A percentile compares a stretch with the other conserved stretches of the same genome.
These are phyloP conservation scores for Adela reaumurella DNA, from an alignment of 2,888 invertebrate species.

Conservation along the genomic window DNA sequence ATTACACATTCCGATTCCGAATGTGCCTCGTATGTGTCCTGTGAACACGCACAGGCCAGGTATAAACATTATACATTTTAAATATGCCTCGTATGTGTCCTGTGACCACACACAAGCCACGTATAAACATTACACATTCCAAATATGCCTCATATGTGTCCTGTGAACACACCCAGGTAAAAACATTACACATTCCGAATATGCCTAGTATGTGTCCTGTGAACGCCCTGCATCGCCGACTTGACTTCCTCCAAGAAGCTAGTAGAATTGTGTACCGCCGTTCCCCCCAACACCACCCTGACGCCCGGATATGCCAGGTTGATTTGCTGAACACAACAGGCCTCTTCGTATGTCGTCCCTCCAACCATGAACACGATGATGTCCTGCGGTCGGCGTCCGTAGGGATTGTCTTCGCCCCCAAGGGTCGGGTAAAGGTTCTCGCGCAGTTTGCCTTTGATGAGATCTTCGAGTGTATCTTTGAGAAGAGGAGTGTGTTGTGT, in stretches of 20 bases:
- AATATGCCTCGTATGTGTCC: too few species aligned
- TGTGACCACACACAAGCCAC: too few species aligned
- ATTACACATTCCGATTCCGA: too few species aligned
- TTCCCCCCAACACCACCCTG: conserved; percentile 85
- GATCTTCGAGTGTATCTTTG: conserved; percentile 83
- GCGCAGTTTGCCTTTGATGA: conserved; percentile 85
- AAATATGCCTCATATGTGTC: too few species aligned
- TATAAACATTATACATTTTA: too few species aligned
- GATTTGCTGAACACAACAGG: conserved; percentile 77
- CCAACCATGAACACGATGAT: conserved; percentile 96
- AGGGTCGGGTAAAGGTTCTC: conserved; percentile 83
- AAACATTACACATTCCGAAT: conserved; percentile 32
- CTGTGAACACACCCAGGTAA: too few species aligned
- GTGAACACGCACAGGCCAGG: too few species aligned
- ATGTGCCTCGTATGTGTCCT: too few species aligned
- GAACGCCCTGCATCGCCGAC: conserved; percentile 62
- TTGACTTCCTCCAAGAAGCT: conserved; percentile 77
- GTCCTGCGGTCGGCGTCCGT: conserved; percentile 74
- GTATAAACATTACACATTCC: conserved; percentile 6
- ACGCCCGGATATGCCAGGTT: conserved; percentile 66
- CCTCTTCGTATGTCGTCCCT: conserved; percentile 94
- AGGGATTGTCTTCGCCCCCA: conserved; percentile 54
- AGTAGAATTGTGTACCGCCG: conserved; percentile 82
- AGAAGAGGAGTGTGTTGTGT: conserved; percentile 96
- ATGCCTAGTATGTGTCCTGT: conserved; percentile 60